Evolutionary conservation across 2,113 vertebrate genomes (phyloP).

Genomic region (Pseudorasbora parva): DNA sequence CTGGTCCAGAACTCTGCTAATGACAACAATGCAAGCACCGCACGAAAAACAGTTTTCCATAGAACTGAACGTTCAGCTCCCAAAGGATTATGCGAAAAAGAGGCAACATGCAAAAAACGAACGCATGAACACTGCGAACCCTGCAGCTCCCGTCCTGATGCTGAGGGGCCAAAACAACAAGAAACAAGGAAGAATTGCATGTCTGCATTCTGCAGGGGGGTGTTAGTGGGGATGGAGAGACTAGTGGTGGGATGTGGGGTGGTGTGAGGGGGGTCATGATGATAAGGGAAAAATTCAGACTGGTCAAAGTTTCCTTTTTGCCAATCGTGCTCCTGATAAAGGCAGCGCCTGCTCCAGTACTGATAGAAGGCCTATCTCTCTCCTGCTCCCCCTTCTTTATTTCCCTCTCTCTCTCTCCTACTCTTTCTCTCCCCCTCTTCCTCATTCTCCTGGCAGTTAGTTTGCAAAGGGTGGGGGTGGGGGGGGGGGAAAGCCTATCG

Average conservation of each 20-base stretch:
- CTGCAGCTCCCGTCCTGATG: constrained; percentile 56
- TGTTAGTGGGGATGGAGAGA: constrained; percentile 58
- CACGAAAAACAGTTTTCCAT: constrained; percentile 56
- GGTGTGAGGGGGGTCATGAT: constrained; percentile 63
- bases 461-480: constrained; percentile 71
- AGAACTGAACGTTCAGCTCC: constrained; percentile 43
- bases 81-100: constrained; percentile 55
- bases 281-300: constrained; percentile 88
- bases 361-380: constrained; percentile 88
- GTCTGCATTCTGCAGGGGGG: constrained; percentile 50
- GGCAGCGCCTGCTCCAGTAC: constrained; percentile 85
- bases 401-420: constrained; percentile 19
- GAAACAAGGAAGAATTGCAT: constrained; percentile 59
- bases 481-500: too few relatives aligned
- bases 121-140: constrained; percentile 11
- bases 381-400: constrained; percentile 57
- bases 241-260: constrained; percentile 47
- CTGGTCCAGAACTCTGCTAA: constrained; percentile 4
- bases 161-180: constrained; percentile 54
- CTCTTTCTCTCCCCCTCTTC: constrained; percentile 36
- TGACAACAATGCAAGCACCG: constrained; percentile 49
- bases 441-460: constrained; percentile 79
- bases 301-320: constrained; percentile 90
- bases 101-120: neutral
- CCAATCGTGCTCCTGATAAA: constrained; percentile 92